These are phyloP conservation scores for Margarornis squamiger DNA, from an alignment of 2,797 vertebrate species.

Conservation along the genomic window DNA sequence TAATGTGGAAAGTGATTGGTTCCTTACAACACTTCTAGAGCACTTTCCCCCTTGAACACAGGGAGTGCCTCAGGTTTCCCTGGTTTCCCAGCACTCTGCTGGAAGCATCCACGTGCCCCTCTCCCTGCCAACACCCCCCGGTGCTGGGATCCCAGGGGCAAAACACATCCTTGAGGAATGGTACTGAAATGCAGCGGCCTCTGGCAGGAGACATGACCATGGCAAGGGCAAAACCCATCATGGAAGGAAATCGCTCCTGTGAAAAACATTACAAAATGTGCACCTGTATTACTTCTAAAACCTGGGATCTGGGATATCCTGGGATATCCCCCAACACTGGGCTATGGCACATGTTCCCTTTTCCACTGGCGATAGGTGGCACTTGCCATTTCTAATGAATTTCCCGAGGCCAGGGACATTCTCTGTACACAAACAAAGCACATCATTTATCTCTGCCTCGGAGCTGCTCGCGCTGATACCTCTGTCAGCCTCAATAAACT, in stretches of 20 bases:
- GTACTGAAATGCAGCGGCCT: accelerated
- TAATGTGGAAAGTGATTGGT: background rate
- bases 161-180: background rate
- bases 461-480: background rate
- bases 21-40: accelerated
- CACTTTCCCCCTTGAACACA: background rate
- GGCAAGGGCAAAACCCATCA: background rate
- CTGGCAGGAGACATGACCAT: accelerated
- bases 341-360: accelerated
- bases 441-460: background rate
- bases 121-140: background rate
- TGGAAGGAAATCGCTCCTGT: background rate
- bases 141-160: background rate
- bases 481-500: background rate
- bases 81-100: background rate
- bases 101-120: accelerated
- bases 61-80: background rate
- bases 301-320: accelerated
- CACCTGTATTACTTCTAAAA: accelerated
- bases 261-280: accelerated
- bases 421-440: background rate
- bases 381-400: background rate
- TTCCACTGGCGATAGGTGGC: accelerated
- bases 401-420: background rate
- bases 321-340: accelerated